Conservation (phyloP, 2,113 vertebrate genomes). For the Mobula hypostoma region DNA sequence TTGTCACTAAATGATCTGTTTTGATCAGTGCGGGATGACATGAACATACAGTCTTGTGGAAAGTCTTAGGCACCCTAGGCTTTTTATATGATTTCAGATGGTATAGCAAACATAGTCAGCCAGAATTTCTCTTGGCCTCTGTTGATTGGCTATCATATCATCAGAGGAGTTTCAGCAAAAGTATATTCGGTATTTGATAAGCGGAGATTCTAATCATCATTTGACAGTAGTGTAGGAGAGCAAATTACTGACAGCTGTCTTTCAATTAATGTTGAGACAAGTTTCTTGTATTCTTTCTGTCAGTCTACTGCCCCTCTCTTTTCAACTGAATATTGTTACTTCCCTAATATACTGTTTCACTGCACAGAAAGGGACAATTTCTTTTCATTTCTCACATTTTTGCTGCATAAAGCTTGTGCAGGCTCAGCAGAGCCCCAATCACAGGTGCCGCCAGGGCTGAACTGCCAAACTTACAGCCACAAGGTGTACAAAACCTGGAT, state of each 20-base stretch:
- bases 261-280: not conserved
- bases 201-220: not conserved
- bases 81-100: too few species aligned
- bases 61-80: too few species aligned
- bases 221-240: not conserved
- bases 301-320: not conserved
- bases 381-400: not conserved
- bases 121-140: not conserved
- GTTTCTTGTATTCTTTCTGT: not conserved
- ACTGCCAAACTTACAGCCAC: not conserved
- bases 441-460: not conserved
- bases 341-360: not conserved
- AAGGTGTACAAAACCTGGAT: not conserved
- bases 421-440: not conserved
- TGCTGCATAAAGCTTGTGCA: not conserved
- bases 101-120: not conserved
- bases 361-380: not conserved
- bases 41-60: too few species aligned
- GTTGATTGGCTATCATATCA: not conserved
- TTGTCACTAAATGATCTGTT: too few species aligned
- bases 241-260: not conserved
- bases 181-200: too few species aligned
- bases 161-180: not conserved
- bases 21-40: too few species aligned
- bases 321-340: not conserved